Evolutionary conservation across 2,113 vertebrate genomes (phyloP), one percentile per base, ranked within the genome.

Genomic region (Riparia riparia): DNA sequence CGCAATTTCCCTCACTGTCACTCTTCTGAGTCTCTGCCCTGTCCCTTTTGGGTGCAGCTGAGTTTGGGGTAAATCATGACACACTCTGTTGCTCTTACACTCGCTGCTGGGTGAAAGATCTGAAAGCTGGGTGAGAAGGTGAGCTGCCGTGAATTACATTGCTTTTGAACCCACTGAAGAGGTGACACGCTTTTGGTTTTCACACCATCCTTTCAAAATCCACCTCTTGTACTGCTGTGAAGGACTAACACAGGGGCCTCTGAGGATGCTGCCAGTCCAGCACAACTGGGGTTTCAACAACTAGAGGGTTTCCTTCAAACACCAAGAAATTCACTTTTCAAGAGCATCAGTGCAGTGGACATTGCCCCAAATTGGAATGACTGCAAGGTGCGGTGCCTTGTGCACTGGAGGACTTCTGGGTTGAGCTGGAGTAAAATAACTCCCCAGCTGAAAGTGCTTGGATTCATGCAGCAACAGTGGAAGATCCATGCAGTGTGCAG

Each of bases 291-390:
- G 37, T 37, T 37, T 37, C 37, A 37, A 37, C 37, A 37, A 77
- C 37, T 44, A 57, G 17, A 69, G 82, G 53, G 64, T 72, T 88
- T 68, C 70, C 76, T 84, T 91, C 91, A 82, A 44, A 72, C 51
- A 85, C 65, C 76, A 76, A 60, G 73, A 84, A 86, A 80, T 34
- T 20, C 60, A 61, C 91, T 96, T 95, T 66, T 86, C 81, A 92
- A 89, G 44, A 39, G 29, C 41, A 60, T n/a, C 4, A 2, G 34
- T 32, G 25, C 74, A 50, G 25, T 50, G 54, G 77, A 92, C 83
- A 77, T 86, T 56, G 76, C 13, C 42, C n/a, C 51, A 84, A 22
- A 86, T 37, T 58, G 82, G 69, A 71, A 74, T 71, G 88, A 66
- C 73, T 76, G 45, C 71, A 81, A 84, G 72, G 34, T 54, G 73